Conservation (phyloP, 2,113 vertebrate species). For the Equus quagga region DNA sequence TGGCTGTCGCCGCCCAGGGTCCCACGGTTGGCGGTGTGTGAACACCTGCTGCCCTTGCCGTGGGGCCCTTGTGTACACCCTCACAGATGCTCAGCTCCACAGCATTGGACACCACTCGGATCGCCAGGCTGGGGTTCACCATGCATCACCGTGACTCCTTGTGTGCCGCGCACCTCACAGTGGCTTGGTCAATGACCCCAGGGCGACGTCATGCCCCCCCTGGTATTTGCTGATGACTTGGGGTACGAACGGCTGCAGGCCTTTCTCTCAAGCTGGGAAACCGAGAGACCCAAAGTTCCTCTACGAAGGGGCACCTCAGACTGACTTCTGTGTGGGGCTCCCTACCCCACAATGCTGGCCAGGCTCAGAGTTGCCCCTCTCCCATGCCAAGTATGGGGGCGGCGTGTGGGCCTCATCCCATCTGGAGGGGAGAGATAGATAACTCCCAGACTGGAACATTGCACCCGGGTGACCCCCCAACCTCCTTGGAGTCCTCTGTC, state of each 20-base stretch:
- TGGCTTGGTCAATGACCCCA: fast-evolving
- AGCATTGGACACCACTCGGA: fast-evolving
- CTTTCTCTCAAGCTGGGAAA: neutral
- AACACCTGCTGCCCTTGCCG: fast-evolving
- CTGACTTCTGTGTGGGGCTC: neutral
- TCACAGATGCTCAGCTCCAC: fast-evolving
- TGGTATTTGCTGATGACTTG: neutral
- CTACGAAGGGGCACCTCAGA: fast-evolving
- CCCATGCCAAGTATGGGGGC: fast-evolving
- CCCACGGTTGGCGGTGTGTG: fast-evolving
- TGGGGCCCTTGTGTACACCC: fast-evolving
- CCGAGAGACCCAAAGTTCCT: neutral
- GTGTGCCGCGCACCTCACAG: neutral
- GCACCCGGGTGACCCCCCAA: neutral
- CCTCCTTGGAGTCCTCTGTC: neutral
- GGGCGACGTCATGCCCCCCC: fast-evolving
- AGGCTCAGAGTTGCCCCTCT: fast-evolving
- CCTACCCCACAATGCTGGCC: fast-evolving
- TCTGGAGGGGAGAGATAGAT: neutral
- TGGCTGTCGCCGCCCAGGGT: fast-evolving
- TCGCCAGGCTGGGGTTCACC: fast-evolving
- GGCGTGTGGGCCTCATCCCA: fast-evolving
- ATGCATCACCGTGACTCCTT: fast-evolving
- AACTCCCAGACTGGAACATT: fast-evolving
- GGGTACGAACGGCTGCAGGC: neutral